Evolutionary conservation across 37 sponge, comb jelly and placozoan species (phyloP).

Genomic region (Hexactinellida sp.): DNA sequence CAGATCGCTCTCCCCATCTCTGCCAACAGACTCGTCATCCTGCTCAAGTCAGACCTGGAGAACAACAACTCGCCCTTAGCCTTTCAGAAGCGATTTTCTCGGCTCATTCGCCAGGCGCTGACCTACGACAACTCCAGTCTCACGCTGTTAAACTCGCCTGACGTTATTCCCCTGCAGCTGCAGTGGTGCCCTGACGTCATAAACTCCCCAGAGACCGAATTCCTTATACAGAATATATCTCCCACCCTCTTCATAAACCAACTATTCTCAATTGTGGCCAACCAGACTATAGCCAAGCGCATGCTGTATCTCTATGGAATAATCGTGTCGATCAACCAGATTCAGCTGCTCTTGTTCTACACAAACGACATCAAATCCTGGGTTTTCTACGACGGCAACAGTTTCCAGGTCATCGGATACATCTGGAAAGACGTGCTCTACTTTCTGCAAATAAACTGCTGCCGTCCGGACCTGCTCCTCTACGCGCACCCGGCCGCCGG

Average conservation of each 20-base stretch:
- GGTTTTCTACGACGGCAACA: neutral
- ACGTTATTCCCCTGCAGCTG: neutral
- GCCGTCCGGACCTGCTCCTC: neutral
- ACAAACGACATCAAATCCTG: neutral
- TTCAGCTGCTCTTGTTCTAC: neutral
- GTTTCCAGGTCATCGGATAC: neutral
- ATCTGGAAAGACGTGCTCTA: neutral
- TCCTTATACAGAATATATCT: neutral
- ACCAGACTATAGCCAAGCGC: neutral
- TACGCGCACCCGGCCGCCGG: neutral
- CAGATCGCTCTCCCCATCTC: slow-evolving; percentile 2
- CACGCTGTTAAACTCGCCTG: neutral
- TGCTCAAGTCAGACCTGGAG: neutral
- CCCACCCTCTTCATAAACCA: neutral
- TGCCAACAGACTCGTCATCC: neutral
- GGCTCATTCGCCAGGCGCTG: neutral
- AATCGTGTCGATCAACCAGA: neutral
- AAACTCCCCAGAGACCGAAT: neutral
- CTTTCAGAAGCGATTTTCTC: neutral
- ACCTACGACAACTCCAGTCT: neutral
- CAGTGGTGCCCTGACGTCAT: neutral
- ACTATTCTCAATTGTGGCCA: neutral
- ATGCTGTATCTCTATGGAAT: neutral
- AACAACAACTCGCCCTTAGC: neutral
- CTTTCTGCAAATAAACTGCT: neutral